These are phyloP conservation scores for Drosophila funebris DNA, from an alignment of 1,140 invertebrate genomes.

Conservation along the genomic window DNA sequence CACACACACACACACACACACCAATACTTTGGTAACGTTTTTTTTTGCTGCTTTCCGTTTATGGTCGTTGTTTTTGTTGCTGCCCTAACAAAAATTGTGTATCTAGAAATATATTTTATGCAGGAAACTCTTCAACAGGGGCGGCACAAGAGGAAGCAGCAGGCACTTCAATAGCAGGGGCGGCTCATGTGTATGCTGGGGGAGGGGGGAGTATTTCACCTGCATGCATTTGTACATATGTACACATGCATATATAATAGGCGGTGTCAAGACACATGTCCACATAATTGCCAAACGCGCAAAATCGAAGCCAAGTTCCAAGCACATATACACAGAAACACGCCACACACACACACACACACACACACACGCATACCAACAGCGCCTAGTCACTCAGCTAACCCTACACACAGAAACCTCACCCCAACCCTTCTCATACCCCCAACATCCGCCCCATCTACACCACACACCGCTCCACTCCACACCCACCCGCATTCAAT, in stretches of 20 bases:
- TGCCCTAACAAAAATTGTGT: constrained; percentile 65
- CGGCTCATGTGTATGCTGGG: not conserved
- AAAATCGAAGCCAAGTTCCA: constrained; percentile 68
- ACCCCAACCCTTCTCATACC: not conserved
- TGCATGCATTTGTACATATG: constrained; percentile 16
- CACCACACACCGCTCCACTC: not conserved
- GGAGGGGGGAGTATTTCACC: constrained; percentile 13
- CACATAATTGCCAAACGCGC: constrained; percentile 81
- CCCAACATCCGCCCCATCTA: not conserved
- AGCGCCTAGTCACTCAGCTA: constrained; percentile 41
- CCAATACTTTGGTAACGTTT: constrained; percentile 49
- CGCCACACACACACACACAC: constrained; percentile 5
- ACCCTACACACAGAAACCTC: constrained; percentile 25
- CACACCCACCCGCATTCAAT: constrained; percentile 17
- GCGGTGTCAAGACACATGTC: constrained; percentile 76
- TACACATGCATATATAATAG: constrained; percentile 44
- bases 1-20: constrained; percentile 9
- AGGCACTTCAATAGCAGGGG: not conserved
- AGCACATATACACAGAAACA: constrained; percentile 5
- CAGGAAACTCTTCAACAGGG: constrained; percentile 26
- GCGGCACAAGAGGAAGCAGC: not conserved
- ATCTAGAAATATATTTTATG: constrained; percentile 77
- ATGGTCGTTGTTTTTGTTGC: constrained; percentile 20
- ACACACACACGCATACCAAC: constrained; percentile 15
- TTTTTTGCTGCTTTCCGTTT: constrained; percentile 33